Conservation (phyloP, 2,888 invertebrate genomes). For the Dasysyrphus albostriatus region DNA sequence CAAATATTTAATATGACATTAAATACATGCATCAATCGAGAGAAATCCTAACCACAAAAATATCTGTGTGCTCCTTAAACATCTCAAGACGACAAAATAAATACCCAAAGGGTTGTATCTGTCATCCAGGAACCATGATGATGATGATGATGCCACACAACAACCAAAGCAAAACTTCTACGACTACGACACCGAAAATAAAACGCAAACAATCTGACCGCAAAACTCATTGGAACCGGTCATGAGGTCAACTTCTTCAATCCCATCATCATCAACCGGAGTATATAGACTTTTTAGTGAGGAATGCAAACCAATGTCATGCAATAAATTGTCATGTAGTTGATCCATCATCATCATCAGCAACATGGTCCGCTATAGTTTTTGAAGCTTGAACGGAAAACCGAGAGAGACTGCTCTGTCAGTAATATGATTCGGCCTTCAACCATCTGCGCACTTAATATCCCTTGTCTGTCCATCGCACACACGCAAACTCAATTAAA, state of each 20-base stretch:
- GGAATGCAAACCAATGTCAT: slow-evolving; percentile 72
- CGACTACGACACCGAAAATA: slow-evolving; percentile 19
- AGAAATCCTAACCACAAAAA: slow-evolving; percentile 52
- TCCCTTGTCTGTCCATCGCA: slow-evolving; percentile 51
- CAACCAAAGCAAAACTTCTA: not conserved
- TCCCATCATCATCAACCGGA: slow-evolving; percentile 12
- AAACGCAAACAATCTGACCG: slow-evolving; percentile 53
- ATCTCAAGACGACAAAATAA: slow-evolving; percentile 1
- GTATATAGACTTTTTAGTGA: not conserved
- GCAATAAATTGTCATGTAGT: slow-evolving; percentile 75
- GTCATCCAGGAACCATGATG: slow-evolving; percentile 18
- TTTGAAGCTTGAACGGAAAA: slow-evolving; percentile 8
- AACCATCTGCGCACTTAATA: slow-evolving; percentile 65
- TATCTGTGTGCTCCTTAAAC: slow-evolving; percentile 23
- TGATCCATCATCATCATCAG: slow-evolving; percentile 74
- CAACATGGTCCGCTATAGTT: slow-evolving; percentile 48
- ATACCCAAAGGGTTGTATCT: slow-evolving; percentile 47
- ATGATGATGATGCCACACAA: slow-evolving; percentile 20
- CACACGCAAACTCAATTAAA: slow-evolving; percentile 75
- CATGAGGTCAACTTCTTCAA: slow-evolving; percentile 73
- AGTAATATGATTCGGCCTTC: slow-evolving; percentile 54
- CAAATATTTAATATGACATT: slow-evolving; percentile 52
- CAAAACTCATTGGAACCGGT: slow-evolving; percentile 72
- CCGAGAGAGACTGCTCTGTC: not conserved
- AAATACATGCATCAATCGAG: slow-evolving; percentile 50